Evolutionary conservation across 2,113 vertebrate genomes (phyloP).

Genomic region (Delphinus delphis): DNA sequence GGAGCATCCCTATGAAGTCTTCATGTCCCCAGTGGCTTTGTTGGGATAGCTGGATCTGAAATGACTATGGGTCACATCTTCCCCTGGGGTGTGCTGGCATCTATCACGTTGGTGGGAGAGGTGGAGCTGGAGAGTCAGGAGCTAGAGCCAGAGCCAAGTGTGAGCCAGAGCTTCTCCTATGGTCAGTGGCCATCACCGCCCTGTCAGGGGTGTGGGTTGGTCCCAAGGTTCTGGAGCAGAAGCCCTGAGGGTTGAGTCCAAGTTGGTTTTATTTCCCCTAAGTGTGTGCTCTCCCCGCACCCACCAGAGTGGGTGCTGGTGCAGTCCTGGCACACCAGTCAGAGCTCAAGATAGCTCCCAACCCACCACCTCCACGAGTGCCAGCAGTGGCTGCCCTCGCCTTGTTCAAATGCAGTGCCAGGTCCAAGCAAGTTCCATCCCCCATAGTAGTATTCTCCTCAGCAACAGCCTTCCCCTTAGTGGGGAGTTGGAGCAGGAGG

Average conservation of each 20-base stretch:
- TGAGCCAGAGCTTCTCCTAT: neutral
- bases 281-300: neutral
- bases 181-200: neutral
- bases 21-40: neutral
- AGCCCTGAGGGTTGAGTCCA: neutral
- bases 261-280: neutral
- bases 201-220: neutral
- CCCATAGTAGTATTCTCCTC: neutral
- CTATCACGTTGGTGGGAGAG: neutral
- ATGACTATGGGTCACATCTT: neutral
- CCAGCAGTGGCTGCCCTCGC: neutral
- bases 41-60: neutral
- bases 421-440: neutral
- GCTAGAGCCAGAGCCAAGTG: neutral
- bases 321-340: neutral
- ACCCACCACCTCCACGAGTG: neutral
- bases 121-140: neutral
- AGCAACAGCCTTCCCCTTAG: neutral
- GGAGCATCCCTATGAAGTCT: neutral
- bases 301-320: neutral
- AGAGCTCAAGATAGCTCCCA: neutral
- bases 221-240: neutral
- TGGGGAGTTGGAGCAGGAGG: neutral
- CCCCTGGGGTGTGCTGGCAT: neutral
- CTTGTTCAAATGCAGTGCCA: neutral